phyloP scores from a whole-genome alignment of 64 coral and sea anemone species.

The Stichodactyla helianthus region DNA sequence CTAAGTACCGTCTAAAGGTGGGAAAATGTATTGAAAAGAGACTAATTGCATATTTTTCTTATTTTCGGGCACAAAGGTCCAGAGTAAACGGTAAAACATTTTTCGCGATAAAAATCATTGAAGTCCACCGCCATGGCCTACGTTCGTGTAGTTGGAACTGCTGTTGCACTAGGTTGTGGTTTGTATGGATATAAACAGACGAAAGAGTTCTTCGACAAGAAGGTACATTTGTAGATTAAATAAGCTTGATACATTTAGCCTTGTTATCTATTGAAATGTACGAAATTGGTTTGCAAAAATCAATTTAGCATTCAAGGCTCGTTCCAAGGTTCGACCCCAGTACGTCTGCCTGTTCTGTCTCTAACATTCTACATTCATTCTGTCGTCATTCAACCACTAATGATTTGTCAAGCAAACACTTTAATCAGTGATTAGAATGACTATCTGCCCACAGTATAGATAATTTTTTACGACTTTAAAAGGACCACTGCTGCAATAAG shows the following conservation, averaged over 20 bases:
- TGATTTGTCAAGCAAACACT: neutral
- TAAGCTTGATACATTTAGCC: neutral
- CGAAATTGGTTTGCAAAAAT: neutral
- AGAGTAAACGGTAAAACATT: neutral
- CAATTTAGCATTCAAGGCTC: neutral
- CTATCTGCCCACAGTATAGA: neutral
- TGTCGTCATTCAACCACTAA: neutral
- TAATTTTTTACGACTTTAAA: neutral
- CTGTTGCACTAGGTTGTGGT: conserved; percentile 36
- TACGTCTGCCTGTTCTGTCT: neutral
- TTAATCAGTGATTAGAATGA: neutral
- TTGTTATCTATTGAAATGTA: neutral
- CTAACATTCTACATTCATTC: neutral
- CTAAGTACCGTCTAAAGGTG: neutral
- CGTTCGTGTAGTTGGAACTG: conserved; percentile 62
- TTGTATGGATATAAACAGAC: conserved; percentile 46
- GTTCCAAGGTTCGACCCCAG: neutral
- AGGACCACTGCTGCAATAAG: no score
- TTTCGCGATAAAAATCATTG: neutral
- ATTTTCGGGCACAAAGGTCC: neutral
- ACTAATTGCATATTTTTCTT: neutral
- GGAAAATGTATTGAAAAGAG: neutral
- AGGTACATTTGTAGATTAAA: neutral
- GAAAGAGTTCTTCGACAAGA: neutral
- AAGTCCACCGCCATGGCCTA: conserved; percentile 49